Evolutionary conservation across 2,113 vertebrate genomes (phyloP), one percentile per base, ranked within the genome.

Genomic region (Rhinopithecus roxellana): DNA sequence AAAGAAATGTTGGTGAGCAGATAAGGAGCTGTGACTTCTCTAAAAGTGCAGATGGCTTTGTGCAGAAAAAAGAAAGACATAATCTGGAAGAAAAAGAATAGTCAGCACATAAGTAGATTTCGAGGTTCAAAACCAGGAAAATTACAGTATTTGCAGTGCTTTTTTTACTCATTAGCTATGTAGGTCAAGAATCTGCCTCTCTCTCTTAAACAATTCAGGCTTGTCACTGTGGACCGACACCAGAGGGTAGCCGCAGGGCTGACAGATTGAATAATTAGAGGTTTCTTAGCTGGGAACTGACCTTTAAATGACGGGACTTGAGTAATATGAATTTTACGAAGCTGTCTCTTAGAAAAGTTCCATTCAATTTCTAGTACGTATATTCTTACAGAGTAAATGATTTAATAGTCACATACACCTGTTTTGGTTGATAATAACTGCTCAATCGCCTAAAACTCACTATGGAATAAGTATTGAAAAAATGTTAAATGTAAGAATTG

Each of bases 101-200:
- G 4, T 90, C 87, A 94, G 83, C 92, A 94, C 40, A 85, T 88
- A 55, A 43, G 50, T 17, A 88, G 77, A 27, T 18, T 79, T 7
- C 48, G 50, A 74, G 50, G 61, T 96, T 95, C 38, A 59, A 80
- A 95, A 57, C 45, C 70, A 92, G 83, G 59, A 74, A 70, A 94
- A 80, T 18, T 48, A 67, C 17, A 59, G 17, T 38, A 48, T 45
- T 92, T 69, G 6, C 48, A 8, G 61, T 18, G 52, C 25, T 67
- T 93, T 87, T 87, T 64, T 69, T 40, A 61, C 90, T 96, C 92
- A 30, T 93, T 95, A 97, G 90, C 75, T 93, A 97, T 96, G 88
- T 97, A 89, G 98, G 96, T 97, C 97, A 97, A 96, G 95, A 95
- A 90, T 50, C 83, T 80, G 77, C 55, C 77, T 95, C 48, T 92